Base-by-base conservation (phyloP, 1,140 invertebrate genomes). In the Chelonus insularis region DNA sequence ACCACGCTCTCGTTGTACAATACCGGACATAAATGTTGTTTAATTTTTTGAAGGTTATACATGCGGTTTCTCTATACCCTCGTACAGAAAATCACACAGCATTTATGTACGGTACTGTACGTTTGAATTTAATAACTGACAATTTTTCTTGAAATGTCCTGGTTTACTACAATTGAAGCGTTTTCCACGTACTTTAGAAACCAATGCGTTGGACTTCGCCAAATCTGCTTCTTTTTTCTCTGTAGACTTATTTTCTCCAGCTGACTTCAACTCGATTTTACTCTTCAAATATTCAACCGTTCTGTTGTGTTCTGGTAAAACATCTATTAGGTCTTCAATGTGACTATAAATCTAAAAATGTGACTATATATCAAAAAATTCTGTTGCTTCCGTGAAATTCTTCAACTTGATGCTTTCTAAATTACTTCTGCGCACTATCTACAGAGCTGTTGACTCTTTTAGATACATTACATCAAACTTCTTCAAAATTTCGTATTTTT, bases 381-480 rank as follows among this genome's bases (percentile, higher is more conserved):
- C n/a, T 14, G 39, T 55, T 5, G 41, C 8, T 12, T 66, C 41
- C 29, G 41, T 25, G 47, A 39, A 70, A 66, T 68, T 45, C 47
- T 71, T 68, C 21, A 68, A 45, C 54, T 65, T 72, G 20, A 72
- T 48, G 29, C 36, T 59, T 57, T 69, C 65, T 6, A 72, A 21
- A 34, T 70, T 70, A 58, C 65, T 63, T 63, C 68, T 48, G n/a
- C 57, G 50, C 29, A 65, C 48, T 39, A 72, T 71, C 58, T 72
- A 69, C 36, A 72, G 37, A 20, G 67, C 68, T 61, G 68, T 66
- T 41, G 71, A 73, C 54, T 71, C 43, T 52, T 65, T 71, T 11
- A 67, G 32, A 63, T 71, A 73, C 43, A 71, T 52, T 29, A 63
- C 8, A 48, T 70, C 68, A 56, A 74, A 67, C 62, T 70, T 74